Conservation (phyloP, 2,888 invertebrate species). For the Alloplasta piceator region DNA sequence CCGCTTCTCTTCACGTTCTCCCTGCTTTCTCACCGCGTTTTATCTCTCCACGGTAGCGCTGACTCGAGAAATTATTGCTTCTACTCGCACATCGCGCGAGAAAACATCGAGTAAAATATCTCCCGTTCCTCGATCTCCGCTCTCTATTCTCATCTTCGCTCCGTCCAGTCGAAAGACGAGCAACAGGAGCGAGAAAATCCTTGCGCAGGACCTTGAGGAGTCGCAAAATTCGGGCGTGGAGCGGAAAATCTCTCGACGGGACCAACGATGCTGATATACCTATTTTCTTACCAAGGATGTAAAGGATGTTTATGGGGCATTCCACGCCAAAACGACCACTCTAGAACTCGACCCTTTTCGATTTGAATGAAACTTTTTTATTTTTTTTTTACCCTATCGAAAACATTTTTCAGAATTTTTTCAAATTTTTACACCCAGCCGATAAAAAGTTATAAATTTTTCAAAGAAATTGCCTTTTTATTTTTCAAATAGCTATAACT, state of each 20-base stretch:
- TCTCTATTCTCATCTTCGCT: constrained; percentile 28
- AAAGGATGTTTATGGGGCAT: no score
- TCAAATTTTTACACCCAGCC: no score
- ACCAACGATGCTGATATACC: no score
- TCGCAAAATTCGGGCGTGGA: not conserved
- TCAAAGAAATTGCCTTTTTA: no score
- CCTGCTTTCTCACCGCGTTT: constrained; percentile 59
- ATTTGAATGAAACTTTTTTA: no score
- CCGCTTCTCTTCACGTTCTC: constrained; percentile 24
- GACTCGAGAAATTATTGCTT: constrained; percentile 64
- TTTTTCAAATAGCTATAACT: no score
- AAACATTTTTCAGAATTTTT: no score
- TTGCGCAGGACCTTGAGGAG: not conserved
- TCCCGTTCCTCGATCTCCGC: constrained; percentile 41
- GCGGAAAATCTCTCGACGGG: not conserved
- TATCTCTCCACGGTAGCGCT: constrained; percentile 68
- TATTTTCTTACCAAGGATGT: no score
- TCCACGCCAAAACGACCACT: no score
- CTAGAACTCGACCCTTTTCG: no score
- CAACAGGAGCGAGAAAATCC: not conserved
- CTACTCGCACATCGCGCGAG: constrained; percentile 48
- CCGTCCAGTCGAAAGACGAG: constrained; percentile 1
- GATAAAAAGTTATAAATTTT: no score
- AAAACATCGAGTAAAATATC: constrained; percentile 42
- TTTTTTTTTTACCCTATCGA: no score